A percentile compares a stretch with the other conserved stretches of the same genome.
phyloP scores from a whole-genome alignment of 2,888 invertebrate species.

The Apodemia zela region DNA sequence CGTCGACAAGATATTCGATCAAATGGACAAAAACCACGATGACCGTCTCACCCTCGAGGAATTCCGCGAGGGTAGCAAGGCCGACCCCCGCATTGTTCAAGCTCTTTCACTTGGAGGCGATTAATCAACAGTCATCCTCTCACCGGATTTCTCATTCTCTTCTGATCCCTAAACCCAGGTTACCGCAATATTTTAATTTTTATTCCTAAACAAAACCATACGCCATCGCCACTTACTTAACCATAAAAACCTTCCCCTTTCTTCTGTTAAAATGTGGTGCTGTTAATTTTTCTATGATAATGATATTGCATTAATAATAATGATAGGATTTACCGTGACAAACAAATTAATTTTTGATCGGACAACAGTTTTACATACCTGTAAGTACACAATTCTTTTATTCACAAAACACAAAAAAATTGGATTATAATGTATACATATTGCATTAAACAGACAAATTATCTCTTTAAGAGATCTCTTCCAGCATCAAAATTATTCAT shows the following conservation, averaged over 20 bases:
- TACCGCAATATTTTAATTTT: conserved; percentile 21
- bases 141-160: conserved; percentile 50
- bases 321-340: no score
- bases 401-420: no score
- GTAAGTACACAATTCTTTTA: no score
- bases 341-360: no score
- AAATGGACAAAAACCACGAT: conserved; percentile 99
- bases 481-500: no score
- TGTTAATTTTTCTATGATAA: no score
- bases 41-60: conserved; percentile 94
- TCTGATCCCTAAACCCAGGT: conserved; percentile 32
- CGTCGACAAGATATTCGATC: conserved; percentile 99
- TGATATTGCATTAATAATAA: no score
- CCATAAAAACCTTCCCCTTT: neutral
- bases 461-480: no score
- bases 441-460: no score
- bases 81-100: conserved; percentile 98
- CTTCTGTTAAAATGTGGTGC: no score
- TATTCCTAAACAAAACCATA: conserved; percentile 2
- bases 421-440: no score
- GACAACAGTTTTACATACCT: no score
- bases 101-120: conserved; percentile 92
- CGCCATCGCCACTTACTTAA: conserved; percentile 12
- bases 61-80: conserved; percentile 95
- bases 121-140: conserved; percentile 80